A percentile compares a stretch with the other conserved stretches of the same genome.
phyloP scores from a whole-genome alignment of 2,888 invertebrate genomes.

The Fragum sueziense region DNA sequence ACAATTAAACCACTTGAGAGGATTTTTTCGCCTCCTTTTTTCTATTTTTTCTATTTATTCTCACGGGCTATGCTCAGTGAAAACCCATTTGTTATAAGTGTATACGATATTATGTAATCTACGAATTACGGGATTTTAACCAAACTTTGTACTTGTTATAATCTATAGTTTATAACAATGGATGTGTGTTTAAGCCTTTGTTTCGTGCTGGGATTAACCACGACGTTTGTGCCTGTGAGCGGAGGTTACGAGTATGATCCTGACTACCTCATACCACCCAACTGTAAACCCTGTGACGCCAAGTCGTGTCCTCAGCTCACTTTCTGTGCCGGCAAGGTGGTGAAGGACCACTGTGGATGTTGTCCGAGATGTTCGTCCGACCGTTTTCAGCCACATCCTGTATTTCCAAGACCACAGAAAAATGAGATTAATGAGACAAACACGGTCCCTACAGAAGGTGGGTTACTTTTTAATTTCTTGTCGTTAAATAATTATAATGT shows the following conservation, averaged over 20 bases:
- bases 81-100: background rate
- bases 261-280: conserved; percentile 51
- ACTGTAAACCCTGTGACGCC: conserved; percentile 49
- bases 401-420: background rate
- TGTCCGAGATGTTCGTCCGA: conserved; percentile 73
- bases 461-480: too few species aligned
- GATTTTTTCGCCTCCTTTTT: background rate
- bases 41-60: background rate
- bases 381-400: conserved; percentile 66
- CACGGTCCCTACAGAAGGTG: background rate
- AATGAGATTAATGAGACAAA: background rate
- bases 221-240: conserved; percentile 4
- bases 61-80: background rate
- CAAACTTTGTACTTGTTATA: background rate
- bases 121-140: background rate
- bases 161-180: too few species aligned
- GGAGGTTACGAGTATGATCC: conserved; percentile 48
- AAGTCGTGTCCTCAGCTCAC: conserved; percentile 67
- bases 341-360: conserved; percentile 75
- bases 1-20: background rate
- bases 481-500: too few species aligned
- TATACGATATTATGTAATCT: background rate
- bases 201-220: conserved; percentile 21
- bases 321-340: conserved; percentile 70
- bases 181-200: conserved; percentile 8